Conservation (phyloP, 2,797 vertebrate species). For the Bovichtus variegatus region DNA sequence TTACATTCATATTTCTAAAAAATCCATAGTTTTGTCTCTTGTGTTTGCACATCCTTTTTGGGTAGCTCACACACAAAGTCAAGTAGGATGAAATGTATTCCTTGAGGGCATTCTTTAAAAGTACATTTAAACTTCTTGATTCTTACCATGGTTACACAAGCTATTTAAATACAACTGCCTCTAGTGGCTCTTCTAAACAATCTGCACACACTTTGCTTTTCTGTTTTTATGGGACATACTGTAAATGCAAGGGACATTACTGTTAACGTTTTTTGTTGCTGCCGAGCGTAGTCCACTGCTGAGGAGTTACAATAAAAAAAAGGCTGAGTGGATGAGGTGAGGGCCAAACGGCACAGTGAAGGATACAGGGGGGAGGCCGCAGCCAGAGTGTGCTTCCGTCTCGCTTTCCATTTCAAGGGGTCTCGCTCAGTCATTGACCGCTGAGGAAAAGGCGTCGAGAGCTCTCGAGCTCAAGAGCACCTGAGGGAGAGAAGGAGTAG, state of each 20-base stretch:
- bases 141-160: not conserved
- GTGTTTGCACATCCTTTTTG: not conserved
- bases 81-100: slow-evolving; percentile 1
- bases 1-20: not conserved
- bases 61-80: slow-evolving; percentile 20
- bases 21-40: not conserved
- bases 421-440: slow-evolving; percentile 60
- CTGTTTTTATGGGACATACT: not conserved
- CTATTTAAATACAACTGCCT: not conserved
- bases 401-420: slow-evolving; percentile 58
- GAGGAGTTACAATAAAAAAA: slow-evolving; percentile 48
- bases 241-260: not conserved
- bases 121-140: not conserved
- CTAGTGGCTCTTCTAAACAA: not conserved
- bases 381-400: slow-evolving; percentile 26
- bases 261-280: slow-evolving; percentile 1
- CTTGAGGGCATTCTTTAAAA: not conserved
- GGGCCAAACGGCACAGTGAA: slow-evolving; percentile 47
- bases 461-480: slow-evolving; percentile 71
- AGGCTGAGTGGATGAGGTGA: slow-evolving; percentile 45
- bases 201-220: not conserved
- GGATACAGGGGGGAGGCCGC: slow-evolving; percentile 35
- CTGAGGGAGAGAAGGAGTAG: slow-evolving; percentile 41
- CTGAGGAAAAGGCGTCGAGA: slow-evolving; percentile 57
- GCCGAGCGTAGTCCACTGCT: not conserved